Evolutionary conservation across 2,113 vertebrate species (phyloP).

Genomic region (Urocynchramus pylzowi): DNA sequence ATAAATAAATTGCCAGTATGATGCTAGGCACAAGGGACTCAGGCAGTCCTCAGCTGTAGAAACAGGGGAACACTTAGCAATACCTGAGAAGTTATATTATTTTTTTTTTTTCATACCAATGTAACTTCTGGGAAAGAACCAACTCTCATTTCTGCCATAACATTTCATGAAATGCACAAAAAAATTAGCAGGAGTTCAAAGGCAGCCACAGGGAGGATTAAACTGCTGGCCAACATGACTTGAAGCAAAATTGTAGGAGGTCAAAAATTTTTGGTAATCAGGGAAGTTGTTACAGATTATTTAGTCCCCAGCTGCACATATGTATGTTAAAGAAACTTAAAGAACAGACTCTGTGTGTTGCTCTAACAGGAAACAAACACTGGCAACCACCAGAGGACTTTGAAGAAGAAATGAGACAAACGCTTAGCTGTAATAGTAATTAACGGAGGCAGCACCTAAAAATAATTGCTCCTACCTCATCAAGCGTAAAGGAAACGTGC

Average conservation of each 20-base stretch:
- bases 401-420: neutral
- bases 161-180: neutral
- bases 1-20: neutral
- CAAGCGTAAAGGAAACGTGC: conserved; percentile 37
- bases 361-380: neutral
- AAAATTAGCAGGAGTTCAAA: neutral
- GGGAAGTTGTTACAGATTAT: neutral
- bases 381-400: neutral
- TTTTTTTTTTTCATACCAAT: neutral
- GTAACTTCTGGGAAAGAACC: neutral
- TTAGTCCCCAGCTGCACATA: neutral
- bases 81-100: neutral
- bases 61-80: neutral
- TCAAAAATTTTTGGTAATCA: neutral
- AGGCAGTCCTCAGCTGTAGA: neutral
- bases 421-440: neutral
- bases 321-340: neutral
- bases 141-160: conserved; percentile 1
- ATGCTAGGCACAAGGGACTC: neutral
- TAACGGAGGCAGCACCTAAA: neutral
- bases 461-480: conserved; percentile 42
- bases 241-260: neutral
- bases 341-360: neutral
- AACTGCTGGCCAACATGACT: neutral
- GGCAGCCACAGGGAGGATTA: neutral